phyloP scores from a whole-genome alignment of 2,113 vertebrate genomes.

The Antechinus flavipes region DNA sequence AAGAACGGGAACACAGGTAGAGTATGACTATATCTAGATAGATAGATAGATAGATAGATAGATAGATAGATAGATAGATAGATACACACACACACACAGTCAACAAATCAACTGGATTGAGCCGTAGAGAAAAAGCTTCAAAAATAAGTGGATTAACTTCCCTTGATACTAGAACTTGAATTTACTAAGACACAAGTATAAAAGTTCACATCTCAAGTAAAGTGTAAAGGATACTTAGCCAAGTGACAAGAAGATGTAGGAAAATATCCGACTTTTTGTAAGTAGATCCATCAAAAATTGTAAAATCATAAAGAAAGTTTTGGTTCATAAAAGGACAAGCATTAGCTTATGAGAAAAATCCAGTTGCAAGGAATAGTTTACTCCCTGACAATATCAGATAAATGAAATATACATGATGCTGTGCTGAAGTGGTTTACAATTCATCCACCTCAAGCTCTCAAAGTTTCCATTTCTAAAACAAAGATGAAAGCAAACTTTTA shows the following conservation, averaged over 20 bases:
- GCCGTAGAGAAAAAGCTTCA: not conserved
- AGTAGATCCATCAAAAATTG: constrained; percentile 10
- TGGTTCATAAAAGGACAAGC: not conserved
- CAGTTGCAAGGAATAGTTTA: not conserved
- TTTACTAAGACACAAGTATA: not conserved
- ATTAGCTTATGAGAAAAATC: not conserved
- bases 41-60: no score
- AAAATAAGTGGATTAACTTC: not conserved
- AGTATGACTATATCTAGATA: not conserved
- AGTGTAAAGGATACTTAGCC: not conserved
- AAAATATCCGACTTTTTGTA: not conserved
- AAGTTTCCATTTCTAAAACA: constrained; percentile 28
- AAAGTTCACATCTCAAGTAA: not conserved
- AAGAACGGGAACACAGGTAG: not conserved
- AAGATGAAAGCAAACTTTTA: constrained; percentile 25
- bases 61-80: no score
- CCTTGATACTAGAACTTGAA: not conserved
- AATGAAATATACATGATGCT: constrained; percentile 26
- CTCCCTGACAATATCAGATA: not conserved
- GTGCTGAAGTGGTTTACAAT: not conserved
- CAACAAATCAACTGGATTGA: not conserved
- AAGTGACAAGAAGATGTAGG: not conserved
- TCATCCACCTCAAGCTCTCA: constrained; percentile 23
- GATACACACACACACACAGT: not conserved
- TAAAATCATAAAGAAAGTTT: not conserved